A percentile compares a stretch with the other conserved stretches of the same genome.
These are phyloP conservation scores for Channa striata DNA, from an alignment of 2,797 vertebrate genomes.

Conservation along the genomic window DNA sequence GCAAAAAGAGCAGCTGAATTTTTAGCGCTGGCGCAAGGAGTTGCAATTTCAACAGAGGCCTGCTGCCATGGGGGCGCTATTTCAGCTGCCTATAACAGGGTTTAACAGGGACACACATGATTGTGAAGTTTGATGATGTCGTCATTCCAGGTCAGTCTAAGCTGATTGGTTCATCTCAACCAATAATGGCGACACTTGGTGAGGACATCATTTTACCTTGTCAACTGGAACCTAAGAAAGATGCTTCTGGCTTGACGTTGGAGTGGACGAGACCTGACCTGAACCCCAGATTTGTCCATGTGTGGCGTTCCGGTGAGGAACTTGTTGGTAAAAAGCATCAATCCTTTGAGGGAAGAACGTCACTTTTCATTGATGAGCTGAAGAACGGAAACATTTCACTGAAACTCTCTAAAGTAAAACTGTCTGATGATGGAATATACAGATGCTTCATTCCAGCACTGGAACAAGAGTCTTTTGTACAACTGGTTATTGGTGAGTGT, in stretches of 20 bases:
- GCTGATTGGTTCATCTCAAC: slow-evolving; percentile 9
- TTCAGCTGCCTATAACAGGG: too few species aligned
- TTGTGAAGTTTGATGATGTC: too few species aligned
- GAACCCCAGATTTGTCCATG: slow-evolving; percentile 5
- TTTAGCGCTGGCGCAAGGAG: too few species aligned
- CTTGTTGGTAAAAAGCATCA: not conserved
- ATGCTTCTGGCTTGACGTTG: slow-evolving; percentile 16
- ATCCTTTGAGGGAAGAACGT: slow-evolving; percentile 26
- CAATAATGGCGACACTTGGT: slow-evolving; percentile 17
- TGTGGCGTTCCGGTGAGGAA: not conserved
- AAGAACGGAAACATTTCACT: too few species aligned
- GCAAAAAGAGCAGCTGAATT: too few species aligned
- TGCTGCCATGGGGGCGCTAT: too few species aligned
- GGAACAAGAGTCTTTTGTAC: not conserved
- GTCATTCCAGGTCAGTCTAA: not conserved
- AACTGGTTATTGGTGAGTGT: slow-evolving; percentile 3
- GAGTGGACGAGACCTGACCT: slow-evolving; percentile 37
- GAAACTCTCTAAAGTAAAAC: not conserved
- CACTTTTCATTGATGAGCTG: slow-evolving; percentile 23
- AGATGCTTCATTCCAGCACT: slow-evolving; percentile 36
- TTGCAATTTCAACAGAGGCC: too few species aligned
- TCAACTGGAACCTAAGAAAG: slow-evolving; percentile 12
- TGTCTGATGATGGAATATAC: slow-evolving; percentile 58
- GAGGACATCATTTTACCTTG: slow-evolving; percentile 29
- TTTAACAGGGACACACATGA: too few species aligned